Evolutionary conservation across 2,797 vertebrate genomes (phyloP), one percentile per base, ranked within the genome.

Genomic region (Numenius phaeopus): DNA sequence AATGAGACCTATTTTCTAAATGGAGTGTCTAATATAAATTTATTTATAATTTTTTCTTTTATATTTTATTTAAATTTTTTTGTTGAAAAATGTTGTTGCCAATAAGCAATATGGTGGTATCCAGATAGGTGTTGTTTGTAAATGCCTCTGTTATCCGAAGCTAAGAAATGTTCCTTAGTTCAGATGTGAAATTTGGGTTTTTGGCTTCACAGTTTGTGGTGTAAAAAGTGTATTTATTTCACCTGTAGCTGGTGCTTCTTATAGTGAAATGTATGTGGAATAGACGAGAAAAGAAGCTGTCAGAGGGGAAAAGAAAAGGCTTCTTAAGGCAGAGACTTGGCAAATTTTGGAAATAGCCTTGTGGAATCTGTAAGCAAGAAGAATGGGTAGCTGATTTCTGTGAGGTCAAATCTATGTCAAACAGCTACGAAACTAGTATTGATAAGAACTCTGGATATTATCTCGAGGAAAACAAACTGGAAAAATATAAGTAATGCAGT

Each of bases 1-100:
- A 84, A 67, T 98, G 95, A 90, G 86, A 73, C 75, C 58, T 81
- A 67, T 95, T 96, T 96, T 95, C 92, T 97, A 95, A 95, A 98
- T 98, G 97, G 97, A 96, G 96, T 92, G 66, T 82, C 64, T 91
- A 94, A 90, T 88, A 85, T 77, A 93, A 79, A 87, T 89, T 94
- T 90, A 61, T 84, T 77, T 62, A 87, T 96, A 87, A 87, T 90
- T 71, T 83, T 83, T 83, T 72, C 29, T 95, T 93, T 94, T 95
- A 76, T 95, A 72, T 94, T 92, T 91, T 83, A 69, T 50, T 50
- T 47, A 44, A 24, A 19, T 22, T n/a, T 65, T 67, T 47, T 54
- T 71, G 29, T 54, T 71, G 69, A 32, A 71, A 52, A 71, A 52
- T 30, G 27, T 52, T 27, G 16, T 67, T 52, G 37, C 21, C 15